Evolutionary conservation across 1,140 invertebrate genomes (phyloP).

Genomic region (Aphelenchoides fujianensis): DNA sequence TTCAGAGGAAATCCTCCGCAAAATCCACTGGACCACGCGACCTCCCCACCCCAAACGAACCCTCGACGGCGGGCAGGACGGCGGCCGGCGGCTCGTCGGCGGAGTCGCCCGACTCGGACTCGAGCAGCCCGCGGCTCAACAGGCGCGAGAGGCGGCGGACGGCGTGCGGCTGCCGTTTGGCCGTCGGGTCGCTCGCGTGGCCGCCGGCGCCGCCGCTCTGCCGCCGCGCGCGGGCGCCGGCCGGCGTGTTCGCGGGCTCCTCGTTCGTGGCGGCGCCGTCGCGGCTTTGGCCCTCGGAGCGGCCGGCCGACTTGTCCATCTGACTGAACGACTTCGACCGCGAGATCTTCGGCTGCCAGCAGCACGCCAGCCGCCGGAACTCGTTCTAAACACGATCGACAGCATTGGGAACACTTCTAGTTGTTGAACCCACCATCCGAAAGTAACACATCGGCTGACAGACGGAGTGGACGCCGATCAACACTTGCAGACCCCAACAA

Average conservation of each 20-base stretch:
- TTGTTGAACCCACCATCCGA: conserved; percentile 57
- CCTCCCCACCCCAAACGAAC: too few relatives aligned
- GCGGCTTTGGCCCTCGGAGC: neutral
- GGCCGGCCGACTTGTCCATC: conserved; percentile 42
- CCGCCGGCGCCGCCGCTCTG: neutral
- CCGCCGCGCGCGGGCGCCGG: too few relatives aligned
- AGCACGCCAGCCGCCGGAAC: too few relatives aligned
- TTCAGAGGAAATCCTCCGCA: too few relatives aligned
- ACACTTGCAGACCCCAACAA: conserved; percentile 57
- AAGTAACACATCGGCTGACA: conserved; percentile 61
- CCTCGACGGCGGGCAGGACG: neutral
- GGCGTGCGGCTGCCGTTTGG: neutral
- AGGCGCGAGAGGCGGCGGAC: conserved; percentile 8
- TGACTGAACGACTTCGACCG: conserved; percentile 49
- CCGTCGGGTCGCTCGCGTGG: conserved; percentile 1
- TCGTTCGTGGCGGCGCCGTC: conserved; percentile 11
- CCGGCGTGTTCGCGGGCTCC: conserved; percentile 14
- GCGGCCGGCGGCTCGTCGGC: neutral
- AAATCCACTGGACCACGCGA: too few relatives aligned
- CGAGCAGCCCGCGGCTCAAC: conserved; percentile 5
- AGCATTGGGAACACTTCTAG: too few relatives aligned
- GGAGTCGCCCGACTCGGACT: conserved; percentile 8
- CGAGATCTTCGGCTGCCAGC: conserved; percentile 22
- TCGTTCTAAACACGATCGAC: too few relatives aligned
- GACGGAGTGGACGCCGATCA: conserved; percentile 61